A percentile compares a stretch with the other conserved stretches of the same genome.
These are phyloP conservation scores for Rhabdornis inornatus DNA, from an alignment of 2,113 vertebrate species.

Conservation along the genomic window DNA sequence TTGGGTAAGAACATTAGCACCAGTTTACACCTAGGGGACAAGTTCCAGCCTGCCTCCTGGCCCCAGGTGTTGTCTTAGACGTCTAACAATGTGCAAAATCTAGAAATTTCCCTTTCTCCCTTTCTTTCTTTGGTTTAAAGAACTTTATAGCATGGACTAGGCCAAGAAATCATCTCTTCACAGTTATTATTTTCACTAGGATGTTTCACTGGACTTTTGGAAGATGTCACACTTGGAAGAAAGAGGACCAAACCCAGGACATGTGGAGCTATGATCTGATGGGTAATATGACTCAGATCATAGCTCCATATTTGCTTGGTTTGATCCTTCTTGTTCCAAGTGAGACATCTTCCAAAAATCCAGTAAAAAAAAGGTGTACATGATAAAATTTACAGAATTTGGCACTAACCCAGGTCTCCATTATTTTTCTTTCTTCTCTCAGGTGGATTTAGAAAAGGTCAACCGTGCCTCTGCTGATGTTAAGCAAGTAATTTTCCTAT, in stretches of 20 bases:
- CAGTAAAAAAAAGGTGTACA: rapidly evolving
- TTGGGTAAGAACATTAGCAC: not conserved
- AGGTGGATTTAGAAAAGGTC: not conserved
- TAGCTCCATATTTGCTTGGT: not conserved
- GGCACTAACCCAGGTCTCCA: not conserved
- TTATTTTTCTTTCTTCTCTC: not conserved
- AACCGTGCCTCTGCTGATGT: not conserved
- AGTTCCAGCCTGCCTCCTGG: not conserved
- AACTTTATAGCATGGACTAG: not conserved
- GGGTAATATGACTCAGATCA: not conserved
- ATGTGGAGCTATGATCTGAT: not conserved
- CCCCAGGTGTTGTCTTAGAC: not conserved
- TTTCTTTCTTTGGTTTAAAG: not conserved
- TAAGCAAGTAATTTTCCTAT: not conserved
- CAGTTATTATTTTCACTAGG: not conserved
- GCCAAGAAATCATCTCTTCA: not conserved
- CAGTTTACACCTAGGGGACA: not conserved
- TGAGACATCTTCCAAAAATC: not conserved
- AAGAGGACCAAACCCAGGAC: not conserved
- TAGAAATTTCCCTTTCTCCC: not conserved
- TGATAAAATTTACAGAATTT: not conserved
- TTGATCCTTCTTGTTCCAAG: not conserved
- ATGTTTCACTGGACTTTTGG: not conserved
- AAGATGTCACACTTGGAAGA: not conserved
- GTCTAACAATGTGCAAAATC: not conserved